A percentile compares a stretch with the other conserved stretches of the same genome.
Evolutionary conservation across 53 echinoderm and acorn worm species (phyloP).

Genomic region (Patiria pectinifera): DNA sequence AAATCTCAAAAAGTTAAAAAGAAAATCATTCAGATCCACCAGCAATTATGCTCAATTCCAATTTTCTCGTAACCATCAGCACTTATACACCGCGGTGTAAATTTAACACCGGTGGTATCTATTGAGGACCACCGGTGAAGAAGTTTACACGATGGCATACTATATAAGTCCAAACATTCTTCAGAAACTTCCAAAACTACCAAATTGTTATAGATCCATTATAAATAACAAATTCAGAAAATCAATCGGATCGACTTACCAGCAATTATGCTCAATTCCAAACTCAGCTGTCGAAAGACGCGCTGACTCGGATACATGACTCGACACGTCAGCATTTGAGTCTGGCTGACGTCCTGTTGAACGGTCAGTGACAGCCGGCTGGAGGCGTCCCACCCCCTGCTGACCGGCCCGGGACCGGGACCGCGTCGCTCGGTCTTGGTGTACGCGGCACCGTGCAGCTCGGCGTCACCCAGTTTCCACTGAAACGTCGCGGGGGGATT

Average conservation of each 20-base stretch:
- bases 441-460: not conserved
- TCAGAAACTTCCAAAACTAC: not conserved
- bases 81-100: too few relatives aligned
- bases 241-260: conserved; percentile 9
- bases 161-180: too few relatives aligned
- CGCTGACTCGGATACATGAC: conserved; percentile 8
- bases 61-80: too few relatives aligned
- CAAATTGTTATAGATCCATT: not conserved
- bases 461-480: not conserved
- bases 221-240: not conserved
- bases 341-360: not conserved
- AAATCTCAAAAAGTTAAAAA: not conserved
- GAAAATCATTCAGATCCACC: not conserved
- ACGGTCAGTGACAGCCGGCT: not conserved
- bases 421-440: not conserved
- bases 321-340: not conserved
- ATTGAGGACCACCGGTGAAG: too few relatives aligned
- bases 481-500: conserved; percentile 20
- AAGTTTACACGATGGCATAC: too few relatives aligned
- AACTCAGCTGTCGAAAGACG: conserved; percentile 3
- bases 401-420: not conserved
- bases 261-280: conserved; percentile 24
- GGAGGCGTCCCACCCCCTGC: conserved; percentile 11
- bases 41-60: conserved; percentile 20
- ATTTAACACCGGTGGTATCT: too few relatives aligned